Conservation (phyloP, 1,140 invertebrate genomes). For the Hylaeus volcanicus region DNA sequence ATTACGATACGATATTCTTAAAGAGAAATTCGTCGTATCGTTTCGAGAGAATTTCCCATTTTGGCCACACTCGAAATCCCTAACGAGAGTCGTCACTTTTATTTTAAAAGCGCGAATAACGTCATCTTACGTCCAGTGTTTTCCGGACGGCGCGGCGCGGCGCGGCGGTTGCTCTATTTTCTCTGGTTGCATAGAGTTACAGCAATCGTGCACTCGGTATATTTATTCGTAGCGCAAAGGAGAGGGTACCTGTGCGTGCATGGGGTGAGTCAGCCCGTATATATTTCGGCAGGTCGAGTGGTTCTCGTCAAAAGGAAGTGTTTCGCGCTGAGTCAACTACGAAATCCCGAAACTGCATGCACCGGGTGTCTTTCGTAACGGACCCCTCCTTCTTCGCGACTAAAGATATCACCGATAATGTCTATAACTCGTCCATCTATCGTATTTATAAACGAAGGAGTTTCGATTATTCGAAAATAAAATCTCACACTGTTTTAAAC, state of each 20-base stretch:
- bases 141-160: not conserved
- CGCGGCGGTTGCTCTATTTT: slow-evolving; percentile 28
- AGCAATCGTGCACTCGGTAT: slow-evolving; percentile 38
- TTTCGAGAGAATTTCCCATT: not conserved
- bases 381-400: not conserved
- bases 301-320: slow-evolving; percentile 59
- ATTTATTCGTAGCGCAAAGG: slow-evolving; percentile 11
- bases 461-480: too few species aligned
- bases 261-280: slow-evolving; percentile 56
- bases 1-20: too few species aligned
- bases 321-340: slow-evolving; percentile 61
- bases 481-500: too few species aligned
- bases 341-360: slow-evolving; percentile 35
- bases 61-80: too few species aligned
- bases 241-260: slow-evolving; percentile 43
- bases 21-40: not conserved
- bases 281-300: slow-evolving; percentile 60
- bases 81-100: not conserved
- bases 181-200: not conserved
- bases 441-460: too few species aligned
- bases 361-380: not conserved
- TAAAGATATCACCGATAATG: not conserved
- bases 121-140: not conserved
- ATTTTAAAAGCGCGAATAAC: slow-evolving; percentile 12
- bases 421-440: not conserved